Evolutionary conservation across 2,888 invertebrate species (phyloP).

Genomic region (Hydropsyche betteni): DNA sequence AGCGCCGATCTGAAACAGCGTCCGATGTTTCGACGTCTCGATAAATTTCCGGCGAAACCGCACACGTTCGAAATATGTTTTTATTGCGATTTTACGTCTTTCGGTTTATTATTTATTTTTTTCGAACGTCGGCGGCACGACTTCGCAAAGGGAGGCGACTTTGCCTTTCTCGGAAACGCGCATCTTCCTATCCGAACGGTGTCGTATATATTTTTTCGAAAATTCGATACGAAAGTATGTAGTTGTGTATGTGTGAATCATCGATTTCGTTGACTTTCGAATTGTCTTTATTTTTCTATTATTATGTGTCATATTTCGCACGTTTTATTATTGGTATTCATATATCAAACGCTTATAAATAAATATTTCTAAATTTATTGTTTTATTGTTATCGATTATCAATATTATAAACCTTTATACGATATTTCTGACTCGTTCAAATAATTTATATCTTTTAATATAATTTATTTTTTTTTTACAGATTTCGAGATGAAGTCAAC

Average conservation of each 20-base stretch:
- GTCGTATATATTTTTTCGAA: no score
- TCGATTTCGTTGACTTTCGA: slow-evolving; percentile 27
- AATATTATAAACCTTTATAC: no score
- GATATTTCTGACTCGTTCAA: no score
- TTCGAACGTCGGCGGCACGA: slow-evolving; percentile 43
- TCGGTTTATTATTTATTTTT: slow-evolving; percentile 18
- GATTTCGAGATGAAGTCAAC: slow-evolving; percentile 41
- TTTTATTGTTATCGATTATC: no score
- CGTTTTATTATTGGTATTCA: no score
- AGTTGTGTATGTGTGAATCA: no score
- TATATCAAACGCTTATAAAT: not conserved
- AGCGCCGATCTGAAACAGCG: not conserved
- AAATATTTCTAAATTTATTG: no score
- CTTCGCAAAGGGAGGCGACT: slow-evolving; percentile 19
- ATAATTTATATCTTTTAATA: not conserved
- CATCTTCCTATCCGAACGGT: no score
- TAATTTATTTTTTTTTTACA: slow-evolving; percentile 36
- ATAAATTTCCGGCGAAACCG: slow-evolving; percentile 20
- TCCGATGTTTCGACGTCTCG: not conserved
- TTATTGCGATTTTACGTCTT: slow-evolving; percentile 46
- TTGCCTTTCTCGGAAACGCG: slow-evolving; percentile 42
- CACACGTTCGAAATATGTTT: slow-evolving; percentile 37
- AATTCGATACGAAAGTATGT: no score
- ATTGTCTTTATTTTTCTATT: slow-evolving; percentile 4
- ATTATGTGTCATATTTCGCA: not conserved